Conservation (phyloP, 2,113 vertebrate genomes). For the Hystrix brachyura region DNA sequence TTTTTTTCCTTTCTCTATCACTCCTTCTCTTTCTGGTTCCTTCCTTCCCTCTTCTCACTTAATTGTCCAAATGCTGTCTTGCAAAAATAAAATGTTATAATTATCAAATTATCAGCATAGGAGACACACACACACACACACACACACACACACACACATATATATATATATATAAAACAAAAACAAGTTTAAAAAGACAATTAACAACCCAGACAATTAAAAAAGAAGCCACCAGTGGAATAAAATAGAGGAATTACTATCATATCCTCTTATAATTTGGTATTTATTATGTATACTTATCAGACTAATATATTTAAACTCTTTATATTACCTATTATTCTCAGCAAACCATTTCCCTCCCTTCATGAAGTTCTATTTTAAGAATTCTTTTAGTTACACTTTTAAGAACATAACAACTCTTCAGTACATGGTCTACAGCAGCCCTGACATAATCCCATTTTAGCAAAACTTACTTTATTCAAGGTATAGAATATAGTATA, state of each 20-base stretch:
- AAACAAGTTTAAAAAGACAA: background rate
- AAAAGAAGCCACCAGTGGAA: background rate
- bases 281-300: background rate
- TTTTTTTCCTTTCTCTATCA: background rate
- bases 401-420: background rate
- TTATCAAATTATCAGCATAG: background rate
- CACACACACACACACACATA: background rate
- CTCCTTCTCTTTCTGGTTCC: background rate
- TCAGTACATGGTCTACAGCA: background rate
- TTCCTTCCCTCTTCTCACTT: background rate
- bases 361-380: slow-evolving; percentile 41
- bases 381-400: background rate
- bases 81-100: background rate
- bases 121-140: too few relatives aligned
- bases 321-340: background rate
- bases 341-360: background rate
- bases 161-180: background rate
- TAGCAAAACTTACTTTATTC: background rate
- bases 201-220: background rate
- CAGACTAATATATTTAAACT: background rate
- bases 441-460: background rate
- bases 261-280: background rate
- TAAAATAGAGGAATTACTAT: background rate
- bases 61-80: background rate
- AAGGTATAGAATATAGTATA: slow-evolving; percentile 19